Percentiles rank a stretch among this genome's conserved stretches.
Conservation (phyloP, 2,113 vertebrate genomes). For the Pagrus major region DNA sequence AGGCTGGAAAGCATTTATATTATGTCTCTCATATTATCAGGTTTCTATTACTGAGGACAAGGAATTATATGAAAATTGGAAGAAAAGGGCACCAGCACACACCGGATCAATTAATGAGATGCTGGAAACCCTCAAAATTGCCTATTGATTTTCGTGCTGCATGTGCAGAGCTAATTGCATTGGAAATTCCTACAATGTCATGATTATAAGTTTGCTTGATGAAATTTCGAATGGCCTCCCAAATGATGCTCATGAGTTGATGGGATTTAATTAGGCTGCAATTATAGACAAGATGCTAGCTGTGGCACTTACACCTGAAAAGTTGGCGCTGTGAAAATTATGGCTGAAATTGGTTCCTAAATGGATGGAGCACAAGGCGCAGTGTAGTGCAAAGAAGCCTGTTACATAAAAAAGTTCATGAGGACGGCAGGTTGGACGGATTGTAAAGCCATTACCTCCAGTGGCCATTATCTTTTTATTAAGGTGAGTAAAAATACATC, state of each 20-base stretch:
- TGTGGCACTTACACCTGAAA: slow-evolving; percentile 50
- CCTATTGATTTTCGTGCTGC: slow-evolving; percentile 65
- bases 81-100: not conserved
- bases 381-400: not conserved
- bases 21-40: slow-evolving; percentile 13
- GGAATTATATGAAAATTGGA: slow-evolving; percentile 31
- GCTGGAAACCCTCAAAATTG: slow-evolving; percentile 61
- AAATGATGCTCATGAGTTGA: slow-evolving; percentile 55
- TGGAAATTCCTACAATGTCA: slow-evolving; percentile 37
- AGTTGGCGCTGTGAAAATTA: slow-evolving; percentile 39
- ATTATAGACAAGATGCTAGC: slow-evolving; percentile 63
- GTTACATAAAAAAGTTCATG: not conserved
- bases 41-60: slow-evolving; percentile 24
- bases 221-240: slow-evolving; percentile 53
- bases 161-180: slow-evolving; percentile 48
- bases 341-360: slow-evolving; percentile 48
- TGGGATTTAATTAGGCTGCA: slow-evolving; percentile 64
- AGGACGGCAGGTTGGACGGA: not conserved
- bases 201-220: slow-evolving; percentile 48
- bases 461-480: slow-evolving; percentile 4
- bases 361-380: slow-evolving; percentile 9
- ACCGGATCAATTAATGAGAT: slow-evolving; percentile 61
- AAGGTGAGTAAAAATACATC: slow-evolving; percentile 10
- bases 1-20: slow-evolving; percentile 15
- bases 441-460: slow-evolving; percentile 1